A percentile compares a stretch with the other conserved stretches of the same genome.
Conservation (phyloP, 1,140 invertebrate genomes). For the Pogonognathellus flavescens region DNA sequence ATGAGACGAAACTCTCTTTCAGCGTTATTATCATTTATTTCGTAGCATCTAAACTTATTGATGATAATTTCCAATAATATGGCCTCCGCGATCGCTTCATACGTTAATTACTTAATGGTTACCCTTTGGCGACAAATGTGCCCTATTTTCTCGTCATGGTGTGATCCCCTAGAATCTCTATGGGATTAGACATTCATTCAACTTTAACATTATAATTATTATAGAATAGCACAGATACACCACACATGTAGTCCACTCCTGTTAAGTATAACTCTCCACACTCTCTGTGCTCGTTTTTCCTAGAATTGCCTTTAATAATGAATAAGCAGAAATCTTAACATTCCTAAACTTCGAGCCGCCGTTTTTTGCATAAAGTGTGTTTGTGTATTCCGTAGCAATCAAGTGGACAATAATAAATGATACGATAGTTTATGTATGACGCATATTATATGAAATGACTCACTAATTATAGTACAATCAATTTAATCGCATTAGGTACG, state of each 20-base stretch:
- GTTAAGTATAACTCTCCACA: background rate
- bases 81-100: conserved; percentile 28
- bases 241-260: too few species aligned
- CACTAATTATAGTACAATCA: conserved; percentile 29
- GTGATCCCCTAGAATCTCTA: conserved; percentile 16
- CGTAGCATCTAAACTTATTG: conserved; percentile 17
- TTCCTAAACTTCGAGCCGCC: background rate
- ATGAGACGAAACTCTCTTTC: background rate
- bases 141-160: conserved; percentile 2
- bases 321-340: conserved; percentile 30
- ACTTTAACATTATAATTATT: conserved; percentile 1
- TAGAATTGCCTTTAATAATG: conserved; percentile 13
- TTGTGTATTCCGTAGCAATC: background rate
- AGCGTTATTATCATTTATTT: conserved; percentile 15
- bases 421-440: background rate
- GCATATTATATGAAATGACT: conserved; percentile 13
- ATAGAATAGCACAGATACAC: background rate
- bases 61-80: conserved; percentile 42
- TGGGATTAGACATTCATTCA: background rate
- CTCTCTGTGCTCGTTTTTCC: background rate
- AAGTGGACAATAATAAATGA: background rate
- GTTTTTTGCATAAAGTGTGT: background rate
- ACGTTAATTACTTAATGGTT: conserved; percentile 46
- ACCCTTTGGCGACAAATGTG: conserved; percentile 33
- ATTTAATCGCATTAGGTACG: conserved; percentile 12